Base-by-base conservation (phyloP, 2,888 invertebrate genomes). In the Acholoe squamosa region DNA sequence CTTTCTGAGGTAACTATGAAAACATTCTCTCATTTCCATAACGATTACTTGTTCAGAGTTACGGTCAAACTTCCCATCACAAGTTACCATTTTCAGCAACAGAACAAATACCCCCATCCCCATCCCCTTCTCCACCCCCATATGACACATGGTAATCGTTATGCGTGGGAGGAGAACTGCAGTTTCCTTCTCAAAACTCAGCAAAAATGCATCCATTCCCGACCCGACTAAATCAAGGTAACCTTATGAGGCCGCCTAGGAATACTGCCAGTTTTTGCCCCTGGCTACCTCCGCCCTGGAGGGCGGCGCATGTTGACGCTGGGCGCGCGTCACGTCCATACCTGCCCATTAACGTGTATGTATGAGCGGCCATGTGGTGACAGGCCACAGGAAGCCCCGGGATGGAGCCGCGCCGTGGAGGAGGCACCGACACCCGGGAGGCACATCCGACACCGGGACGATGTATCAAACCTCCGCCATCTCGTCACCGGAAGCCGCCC, bases 261-360 rank as follows among this genome's bases (percentile, higher is more conserved):
- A 25, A 28, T 25, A n/a, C n/a, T n/a, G 28, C 31, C 31, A 10
- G 31, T 71, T 71, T 71, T 71, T 71, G n/a, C 3, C 28, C 28
- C 7, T 71, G 61, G 61, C 61, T 19, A 61, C 43, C 22, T 61
- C 61, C 16, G 76, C 16, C 76, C 76, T 14, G 71, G 71, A 10
- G 25, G 76, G 76, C 76, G 76, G 25, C 14, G 76, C 16, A 19
- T 80, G 34, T 80, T 80, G 80, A 80, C 80, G 33, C 1, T 33
- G 34, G 80, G 80, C 22, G 80, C 33, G 19, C n/a, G n/a, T 43
- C 43, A 5, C 71, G 71, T 71, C 80, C 43, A 80, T 80, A 80
- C 80, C 80, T 80, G 80, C 80, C 80, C 80, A 80, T 80, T 80
- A 80, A 33, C 80, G 80, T 33, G 34, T 80, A 80, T 80, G 80